A percentile compares a stretch with the other conserved stretches of the same genome.
Evolutionary conservation across 1,140 invertebrate genomes (phyloP).

Genomic region (Drosophila varians): DNA sequence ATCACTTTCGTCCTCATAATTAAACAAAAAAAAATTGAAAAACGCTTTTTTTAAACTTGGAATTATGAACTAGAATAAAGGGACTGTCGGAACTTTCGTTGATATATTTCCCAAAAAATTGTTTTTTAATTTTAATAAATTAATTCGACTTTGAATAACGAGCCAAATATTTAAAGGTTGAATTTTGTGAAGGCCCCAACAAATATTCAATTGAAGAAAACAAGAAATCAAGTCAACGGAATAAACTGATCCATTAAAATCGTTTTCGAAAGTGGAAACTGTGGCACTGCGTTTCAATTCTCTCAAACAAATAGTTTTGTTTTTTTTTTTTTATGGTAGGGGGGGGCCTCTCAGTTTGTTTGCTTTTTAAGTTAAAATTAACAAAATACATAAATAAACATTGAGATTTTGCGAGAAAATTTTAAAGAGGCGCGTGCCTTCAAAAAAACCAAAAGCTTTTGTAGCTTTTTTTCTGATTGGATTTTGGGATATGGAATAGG

Average conservation of each 20-base stretch:
- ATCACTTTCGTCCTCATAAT: too few relatives aligned
- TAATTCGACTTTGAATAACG: neutral
- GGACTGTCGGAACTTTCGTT: too few relatives aligned
- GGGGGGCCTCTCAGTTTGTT: neutral
- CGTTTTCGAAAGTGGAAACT: conserved; percentile 11
- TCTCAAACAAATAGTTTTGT: conserved; percentile 1
- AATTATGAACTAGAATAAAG: too few relatives aligned
- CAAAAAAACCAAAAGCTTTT: conserved; percentile 20
- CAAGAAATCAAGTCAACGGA: neutral
- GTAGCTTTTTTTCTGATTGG: conserved; percentile 6
- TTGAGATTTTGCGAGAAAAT: neutral
- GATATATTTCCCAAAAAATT: too few relatives aligned
- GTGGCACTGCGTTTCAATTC: neutral
- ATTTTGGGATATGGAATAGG: neutral
- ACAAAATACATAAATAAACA: conserved; percentile 43
- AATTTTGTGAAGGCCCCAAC: too few relatives aligned
- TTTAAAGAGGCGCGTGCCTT: conserved; percentile 24
- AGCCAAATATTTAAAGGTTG: too few relatives aligned
- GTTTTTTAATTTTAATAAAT: too few relatives aligned
- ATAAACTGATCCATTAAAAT: neutral
- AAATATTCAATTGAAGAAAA: too few relatives aligned
- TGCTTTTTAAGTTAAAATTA: conserved; percentile 24
- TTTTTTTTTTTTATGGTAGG: neutral
- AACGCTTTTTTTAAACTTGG: too few relatives aligned
- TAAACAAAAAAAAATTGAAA: too few relatives aligned